These are phyloP conservation scores for Drosophila littoralis DNA, from an alignment of 1,140 invertebrate genomes.

Conservation along the genomic window DNA sequence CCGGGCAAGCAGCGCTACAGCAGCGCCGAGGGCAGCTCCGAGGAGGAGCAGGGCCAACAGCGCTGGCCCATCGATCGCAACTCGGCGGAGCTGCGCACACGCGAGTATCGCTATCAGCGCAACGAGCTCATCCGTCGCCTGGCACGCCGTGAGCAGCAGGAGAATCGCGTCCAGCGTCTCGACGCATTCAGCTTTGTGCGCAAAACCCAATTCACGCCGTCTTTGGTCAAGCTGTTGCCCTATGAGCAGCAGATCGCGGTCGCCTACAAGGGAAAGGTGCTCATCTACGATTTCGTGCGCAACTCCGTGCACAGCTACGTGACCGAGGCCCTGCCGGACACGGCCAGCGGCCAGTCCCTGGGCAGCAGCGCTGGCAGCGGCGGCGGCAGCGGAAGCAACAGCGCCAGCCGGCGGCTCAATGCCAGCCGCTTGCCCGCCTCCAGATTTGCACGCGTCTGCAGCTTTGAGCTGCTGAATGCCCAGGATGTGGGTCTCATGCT, in stretches of 20 bases:
- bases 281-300: constrained; percentile 80
- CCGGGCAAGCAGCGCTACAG: constrained; percentile 85
- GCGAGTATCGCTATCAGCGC: constrained; percentile 85
- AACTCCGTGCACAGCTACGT: constrained; percentile 61
- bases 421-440: constrained; percentile 61
- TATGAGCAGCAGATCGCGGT: constrained; percentile 95
- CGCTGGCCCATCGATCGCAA: constrained; percentile 72
- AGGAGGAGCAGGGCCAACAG: constrained; percentile 62
- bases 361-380: background rate
- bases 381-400: background rate
- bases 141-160: constrained; percentile 87
- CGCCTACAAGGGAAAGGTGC: constrained; percentile 92
- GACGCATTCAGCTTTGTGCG: constrained; percentile 94
- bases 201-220: constrained; percentile 90
- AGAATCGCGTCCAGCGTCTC: constrained; percentile 85
- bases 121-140: constrained; percentile 88
- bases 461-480: constrained; percentile 95
- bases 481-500: constrained; percentile 89
- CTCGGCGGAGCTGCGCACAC: constrained; percentile 54
- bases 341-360: too few relatives aligned
- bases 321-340: constrained; percentile 22
- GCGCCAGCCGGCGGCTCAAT: background rate
- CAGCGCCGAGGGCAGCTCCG: constrained; percentile 47
- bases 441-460: constrained; percentile 88
- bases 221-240: constrained; percentile 93